Conservation (phyloP, 1,140 invertebrate species). For the Lepidurus apus region DNA sequence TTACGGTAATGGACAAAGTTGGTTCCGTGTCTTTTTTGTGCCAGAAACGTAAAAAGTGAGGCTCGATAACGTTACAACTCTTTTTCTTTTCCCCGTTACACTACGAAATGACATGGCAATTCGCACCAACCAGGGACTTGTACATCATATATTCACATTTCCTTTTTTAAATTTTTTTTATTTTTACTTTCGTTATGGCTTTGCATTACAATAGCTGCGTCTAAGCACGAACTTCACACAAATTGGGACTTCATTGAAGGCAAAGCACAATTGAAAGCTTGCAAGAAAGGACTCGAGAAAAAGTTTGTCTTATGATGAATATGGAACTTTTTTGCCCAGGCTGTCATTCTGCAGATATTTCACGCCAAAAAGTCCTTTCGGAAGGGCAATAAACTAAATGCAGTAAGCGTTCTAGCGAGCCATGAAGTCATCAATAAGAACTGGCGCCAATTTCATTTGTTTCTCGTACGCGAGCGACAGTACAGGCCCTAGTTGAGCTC, state of each 20-base stretch:
- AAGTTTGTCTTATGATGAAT: too few species aligned
- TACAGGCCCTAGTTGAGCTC: neutral
- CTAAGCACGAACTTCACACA: neutral
- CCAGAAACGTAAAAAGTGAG: neutral
- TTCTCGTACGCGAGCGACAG: neutral
- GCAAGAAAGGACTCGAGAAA: too few species aligned
- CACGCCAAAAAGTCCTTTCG: neutral
- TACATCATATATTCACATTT: neutral
- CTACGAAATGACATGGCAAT: neutral
- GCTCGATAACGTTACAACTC: neutral
- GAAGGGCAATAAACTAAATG: neutral
- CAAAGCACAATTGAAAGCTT: too few species aligned
- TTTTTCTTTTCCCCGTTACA: neutral
- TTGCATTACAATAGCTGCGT: neutral
- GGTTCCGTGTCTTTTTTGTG: neutral
- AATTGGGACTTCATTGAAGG: neutral
- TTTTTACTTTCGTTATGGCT: neutral
- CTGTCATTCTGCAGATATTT: neutral
- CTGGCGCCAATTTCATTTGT: neutral
- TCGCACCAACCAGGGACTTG: neutral
- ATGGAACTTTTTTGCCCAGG: too few species aligned
- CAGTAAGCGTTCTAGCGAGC: neutral
- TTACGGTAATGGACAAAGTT: neutral
- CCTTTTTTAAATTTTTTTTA: neutral
- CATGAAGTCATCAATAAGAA: slow-evolving; percentile 8